Base-by-base conservation (phyloP, 2,888 invertebrate genomes). In the Lottia gigantea region DNA sequence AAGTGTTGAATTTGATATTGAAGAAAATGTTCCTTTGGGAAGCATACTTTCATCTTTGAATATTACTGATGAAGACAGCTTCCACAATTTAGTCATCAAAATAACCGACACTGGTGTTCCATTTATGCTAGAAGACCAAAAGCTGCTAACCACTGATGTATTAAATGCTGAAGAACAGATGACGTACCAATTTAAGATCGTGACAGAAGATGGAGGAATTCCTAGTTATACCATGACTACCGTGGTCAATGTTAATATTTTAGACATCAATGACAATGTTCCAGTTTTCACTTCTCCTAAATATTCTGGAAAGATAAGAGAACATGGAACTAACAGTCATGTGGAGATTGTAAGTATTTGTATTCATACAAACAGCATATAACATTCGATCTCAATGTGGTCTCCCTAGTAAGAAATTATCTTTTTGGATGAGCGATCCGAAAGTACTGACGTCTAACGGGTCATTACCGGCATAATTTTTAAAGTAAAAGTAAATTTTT, bases 241-340 rank as follows among this genome's bases (percentile, higher is more conserved):
- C 11, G 19, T 55, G 14, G 55, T 55, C 15, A 55, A 23, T 12
- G 23, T 55, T 11, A 55, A 55, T 15, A 23, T 55, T 15, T 12
- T 46, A 25, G 88, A 88, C 68, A 95, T 96, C 89, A 97, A 97
- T 89, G 97, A 97, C 87, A 96, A 96, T 87, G 96, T 96, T 11
- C 96, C 97, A 0, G 91, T 95, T 78, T 97, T 97, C 86, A 96
- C 47, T 14, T 74, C 74, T 16, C 23, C 63, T 6, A 46, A 19
- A 14, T 55, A 55, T 55, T 11, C 14, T 4, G 66, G 45, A 8
- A 66, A 16, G 40, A 40, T 46, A n/a, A 3, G 46, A 46, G 45
- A 45, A 46, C 25, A 46, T 66, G 25, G 23, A 63, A n/a, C 14
- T 11, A 7, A 40, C 15, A 26, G n/a, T 63, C n/a, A 19, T 23